These are phyloP conservation scores for Wasmannia auropunctata DNA, from an alignment of 1,140 invertebrate genomes.

Conservation along the genomic window DNA sequence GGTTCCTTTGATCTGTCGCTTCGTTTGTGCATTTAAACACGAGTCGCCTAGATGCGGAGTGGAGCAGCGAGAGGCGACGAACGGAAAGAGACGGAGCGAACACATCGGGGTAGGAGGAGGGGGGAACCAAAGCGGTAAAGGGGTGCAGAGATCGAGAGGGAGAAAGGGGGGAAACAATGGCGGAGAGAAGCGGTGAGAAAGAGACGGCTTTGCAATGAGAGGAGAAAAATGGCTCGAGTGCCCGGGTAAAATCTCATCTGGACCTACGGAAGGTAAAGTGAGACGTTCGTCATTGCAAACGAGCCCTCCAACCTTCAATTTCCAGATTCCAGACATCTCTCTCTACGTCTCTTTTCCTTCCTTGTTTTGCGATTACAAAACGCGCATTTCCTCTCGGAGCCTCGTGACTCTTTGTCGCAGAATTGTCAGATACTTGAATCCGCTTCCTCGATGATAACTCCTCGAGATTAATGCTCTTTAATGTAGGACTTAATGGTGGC, in stretches of 20 bases:
- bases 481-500: constrained; percentile 67
- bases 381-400: constrained; percentile 31
- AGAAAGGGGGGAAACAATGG: constrained; percentile 65
- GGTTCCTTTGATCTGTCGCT: constrained; percentile 82
- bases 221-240: constrained; percentile 76
- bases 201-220: constrained; percentile 60
- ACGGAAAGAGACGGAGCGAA: constrained; percentile 49
- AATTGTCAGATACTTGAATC: constrained; percentile 57
- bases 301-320: constrained; percentile 58
- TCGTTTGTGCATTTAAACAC: constrained; percentile 83
- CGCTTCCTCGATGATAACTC: constrained; percentile 64
- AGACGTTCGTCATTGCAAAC: constrained; percentile 78
- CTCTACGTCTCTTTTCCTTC: neutral
- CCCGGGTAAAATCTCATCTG: constrained; percentile 74
- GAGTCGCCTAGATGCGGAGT: constrained; percentile 74
- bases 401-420: constrained; percentile 73
- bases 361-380: neutral
- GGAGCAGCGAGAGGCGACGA: constrained; percentile 16
- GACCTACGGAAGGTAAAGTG: constrained; percentile 73
- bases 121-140: constrained; percentile 27
- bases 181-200: constrained; percentile 9
- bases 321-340: neutral
- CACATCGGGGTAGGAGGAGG: neutral
- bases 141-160: constrained; percentile 37
- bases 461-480: constrained; percentile 73